Conservation (phyloP, 2,113 vertebrate species). For the Monopterus albus region DNA sequence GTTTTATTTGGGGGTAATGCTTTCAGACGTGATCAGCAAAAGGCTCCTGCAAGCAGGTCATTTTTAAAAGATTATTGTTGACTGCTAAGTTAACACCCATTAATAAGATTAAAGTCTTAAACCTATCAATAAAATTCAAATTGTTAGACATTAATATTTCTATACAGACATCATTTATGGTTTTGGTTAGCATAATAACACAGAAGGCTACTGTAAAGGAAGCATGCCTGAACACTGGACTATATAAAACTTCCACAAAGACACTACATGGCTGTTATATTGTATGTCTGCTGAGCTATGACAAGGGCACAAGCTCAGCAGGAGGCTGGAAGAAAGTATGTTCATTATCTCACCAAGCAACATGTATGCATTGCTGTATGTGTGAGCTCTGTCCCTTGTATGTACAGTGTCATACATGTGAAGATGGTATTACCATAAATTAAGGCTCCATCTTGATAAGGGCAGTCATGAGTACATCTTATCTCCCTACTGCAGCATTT, state of each 20-base stretch:
- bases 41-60: background rate
- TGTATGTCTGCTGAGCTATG: constrained; percentile 37
- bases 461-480: constrained; percentile 40
- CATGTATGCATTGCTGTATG: constrained; percentile 1
- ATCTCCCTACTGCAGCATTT: constrained; percentile 42
- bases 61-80: constrained; percentile 42
- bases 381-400: constrained; percentile 16
- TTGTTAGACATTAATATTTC: background rate
- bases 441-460: constrained; percentile 51
- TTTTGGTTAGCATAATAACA: background rate
- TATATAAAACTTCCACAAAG: constrained; percentile 10
- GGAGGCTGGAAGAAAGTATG: constrained; percentile 18
- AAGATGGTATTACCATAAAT: constrained; percentile 57
- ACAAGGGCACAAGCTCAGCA: constrained; percentile 35
- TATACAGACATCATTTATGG: background rate
- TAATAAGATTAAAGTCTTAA: constrained; percentile 5
- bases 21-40: background rate
- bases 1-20: too few relatives aligned
- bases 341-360: constrained; percentile 29
- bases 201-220: background rate
- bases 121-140: constrained; percentile 8
- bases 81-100: constrained; percentile 3
- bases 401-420: constrained; percentile 23
- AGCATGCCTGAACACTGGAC: constrained; percentile 9
- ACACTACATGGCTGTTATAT: background rate